Conservation (phyloP, 2,888 invertebrate species). For the Caenorhabditis becei region DNA sequence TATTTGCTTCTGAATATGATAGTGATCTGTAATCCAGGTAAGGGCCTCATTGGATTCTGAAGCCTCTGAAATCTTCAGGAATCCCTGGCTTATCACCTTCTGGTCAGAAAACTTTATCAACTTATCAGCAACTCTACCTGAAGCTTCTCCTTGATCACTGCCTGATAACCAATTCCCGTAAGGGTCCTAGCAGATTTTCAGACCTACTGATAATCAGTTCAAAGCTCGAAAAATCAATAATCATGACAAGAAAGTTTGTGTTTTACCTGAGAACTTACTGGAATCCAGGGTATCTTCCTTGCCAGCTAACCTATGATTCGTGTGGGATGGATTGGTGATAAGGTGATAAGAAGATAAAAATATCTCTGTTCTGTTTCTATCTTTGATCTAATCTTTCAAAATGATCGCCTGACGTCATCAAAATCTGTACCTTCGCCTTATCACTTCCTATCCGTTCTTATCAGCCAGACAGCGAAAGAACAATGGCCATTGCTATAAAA, state of each 20-base stretch:
- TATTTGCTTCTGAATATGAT: constrained; percentile 36
- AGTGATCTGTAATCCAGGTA: constrained; percentile 37
- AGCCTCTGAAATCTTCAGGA: background rate
- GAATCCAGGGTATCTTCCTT: background rate
- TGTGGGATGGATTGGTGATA: background rate
- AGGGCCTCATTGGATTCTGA: background rate
- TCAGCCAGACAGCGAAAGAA: no score
- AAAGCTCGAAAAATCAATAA: background rate
- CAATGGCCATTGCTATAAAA: no score
- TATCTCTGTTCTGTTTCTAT: no score
- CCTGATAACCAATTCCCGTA: background rate
- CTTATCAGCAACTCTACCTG: background rate
- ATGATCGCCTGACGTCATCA: no score
- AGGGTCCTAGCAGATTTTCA: background rate
- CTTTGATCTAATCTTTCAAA: no score
- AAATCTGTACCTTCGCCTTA: no score
- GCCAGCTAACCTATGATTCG: background rate
- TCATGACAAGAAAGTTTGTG: background rate
- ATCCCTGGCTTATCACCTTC: background rate
- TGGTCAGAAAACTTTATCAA: background rate
- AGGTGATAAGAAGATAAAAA: no score
- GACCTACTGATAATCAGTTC: background rate
- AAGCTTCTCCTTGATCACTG: background rate
- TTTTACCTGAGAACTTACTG: background rate
- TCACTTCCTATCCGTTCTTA: no score